A percentile compares a stretch with the other conserved stretches of the same genome.
These are phyloP conservation scores for Diadophis punctatus DNA, from an alignment of 2,113 vertebrate genomes.

Conservation along the genomic window DNA sequence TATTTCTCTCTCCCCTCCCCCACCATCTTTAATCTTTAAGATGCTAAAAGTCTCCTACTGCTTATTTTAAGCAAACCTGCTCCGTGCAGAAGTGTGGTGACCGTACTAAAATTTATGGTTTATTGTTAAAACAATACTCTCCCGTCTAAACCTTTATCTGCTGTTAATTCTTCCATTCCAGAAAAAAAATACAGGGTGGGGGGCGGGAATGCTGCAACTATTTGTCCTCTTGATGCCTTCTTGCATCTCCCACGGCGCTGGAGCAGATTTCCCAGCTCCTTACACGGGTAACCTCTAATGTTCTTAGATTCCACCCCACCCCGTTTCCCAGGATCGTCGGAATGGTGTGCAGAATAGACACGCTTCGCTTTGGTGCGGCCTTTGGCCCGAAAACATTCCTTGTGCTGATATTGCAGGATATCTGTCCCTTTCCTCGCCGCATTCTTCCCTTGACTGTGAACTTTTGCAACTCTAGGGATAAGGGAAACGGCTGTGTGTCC, in stretches of 20 bases:
- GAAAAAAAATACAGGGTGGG: neutral
- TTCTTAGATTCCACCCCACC: neutral
- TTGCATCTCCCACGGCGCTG: neutral
- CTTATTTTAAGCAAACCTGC: neutral
- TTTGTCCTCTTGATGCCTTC: neutral
- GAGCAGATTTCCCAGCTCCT: neutral
- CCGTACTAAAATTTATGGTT: neutral
- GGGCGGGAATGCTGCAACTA: accelerated
- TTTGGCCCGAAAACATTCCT: neutral
- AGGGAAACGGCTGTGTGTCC: neutral
- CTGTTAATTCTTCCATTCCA: neutral
- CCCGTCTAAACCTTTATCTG: neutral
- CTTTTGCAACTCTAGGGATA: neutral
- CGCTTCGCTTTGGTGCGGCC: neutral
- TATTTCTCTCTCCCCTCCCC: neutral
- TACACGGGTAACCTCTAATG: too few relatives aligned
- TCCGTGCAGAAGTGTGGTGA: neutral
- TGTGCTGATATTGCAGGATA: neutral
- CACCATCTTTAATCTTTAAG: neutral
- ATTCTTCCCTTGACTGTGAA: neutral
- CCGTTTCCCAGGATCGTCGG: neutral
- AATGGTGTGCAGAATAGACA: neutral
- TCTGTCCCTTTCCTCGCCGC: neutral
- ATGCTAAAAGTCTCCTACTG: too few relatives aligned
- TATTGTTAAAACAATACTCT: neutral